Conservation (phyloP, 2,797 vertebrate genomes). For the Paguma larvata region DNA sequence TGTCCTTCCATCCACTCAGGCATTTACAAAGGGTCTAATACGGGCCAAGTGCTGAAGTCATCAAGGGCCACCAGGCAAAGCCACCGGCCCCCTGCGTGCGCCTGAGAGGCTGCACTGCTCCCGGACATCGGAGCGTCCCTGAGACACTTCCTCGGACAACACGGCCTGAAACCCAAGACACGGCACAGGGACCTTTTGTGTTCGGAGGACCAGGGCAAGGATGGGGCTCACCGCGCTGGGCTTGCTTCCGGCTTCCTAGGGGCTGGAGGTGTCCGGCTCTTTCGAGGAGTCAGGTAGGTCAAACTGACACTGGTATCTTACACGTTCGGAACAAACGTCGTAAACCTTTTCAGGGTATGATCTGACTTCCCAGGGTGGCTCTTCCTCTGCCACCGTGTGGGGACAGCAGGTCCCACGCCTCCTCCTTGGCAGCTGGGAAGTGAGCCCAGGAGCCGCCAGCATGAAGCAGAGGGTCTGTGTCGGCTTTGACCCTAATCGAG, state of each 20-base stretch:
- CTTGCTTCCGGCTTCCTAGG: fast-evolving
- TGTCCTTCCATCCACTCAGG: not conserved
- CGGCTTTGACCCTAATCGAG: not conserved
- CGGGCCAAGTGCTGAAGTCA: not conserved
- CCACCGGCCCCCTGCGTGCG: not conserved
- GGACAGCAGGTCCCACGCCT: no score
- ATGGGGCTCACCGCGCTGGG: fast-evolving
- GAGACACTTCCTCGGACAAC: not conserved
- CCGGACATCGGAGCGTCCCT: not conserved
- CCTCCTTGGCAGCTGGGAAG: not conserved
- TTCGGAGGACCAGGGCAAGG: not conserved
- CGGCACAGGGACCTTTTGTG: fast-evolving
- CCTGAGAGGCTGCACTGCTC: not conserved
- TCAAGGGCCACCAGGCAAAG: not conserved
- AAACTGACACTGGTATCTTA: not conserved
- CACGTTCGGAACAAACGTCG: not conserved
- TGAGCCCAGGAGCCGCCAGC: no score
- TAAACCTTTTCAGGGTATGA: not conserved
- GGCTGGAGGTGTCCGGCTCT: no score
- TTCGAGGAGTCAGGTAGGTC: not conserved
- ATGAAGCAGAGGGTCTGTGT: not conserved
- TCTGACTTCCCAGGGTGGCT: not conserved
- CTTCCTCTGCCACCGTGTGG: not conserved
- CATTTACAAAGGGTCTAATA: not conserved
- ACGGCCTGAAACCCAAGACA: not conserved